These are phyloP conservation scores for Oreonectes daqikongensis DNA, from an alignment of 2,797 vertebrate species.

Conservation along the genomic window DNA sequence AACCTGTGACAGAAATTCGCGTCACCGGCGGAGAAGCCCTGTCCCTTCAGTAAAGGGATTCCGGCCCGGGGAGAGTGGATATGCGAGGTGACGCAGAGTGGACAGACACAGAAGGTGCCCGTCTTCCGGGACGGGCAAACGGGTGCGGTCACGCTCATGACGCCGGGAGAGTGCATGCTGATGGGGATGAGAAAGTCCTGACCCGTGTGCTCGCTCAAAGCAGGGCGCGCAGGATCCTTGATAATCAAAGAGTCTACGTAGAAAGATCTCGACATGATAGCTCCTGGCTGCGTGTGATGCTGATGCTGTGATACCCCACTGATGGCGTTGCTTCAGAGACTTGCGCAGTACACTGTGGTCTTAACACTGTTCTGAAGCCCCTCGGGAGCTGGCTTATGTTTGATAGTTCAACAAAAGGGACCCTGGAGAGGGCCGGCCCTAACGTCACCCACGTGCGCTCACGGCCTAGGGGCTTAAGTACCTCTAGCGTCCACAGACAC, in stretches of 20 bases:
- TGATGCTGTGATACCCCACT: slow-evolving; percentile 29
- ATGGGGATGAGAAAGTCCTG: slow-evolving; percentile 95
- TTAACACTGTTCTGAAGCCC: slow-evolving; percentile 74
- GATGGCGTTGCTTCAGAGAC: slow-evolving; percentile 50
- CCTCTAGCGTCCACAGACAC: slow-evolving; percentile 84
- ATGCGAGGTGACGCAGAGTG: slow-evolving; percentile 94
- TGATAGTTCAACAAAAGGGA: slow-evolving; percentile 95
- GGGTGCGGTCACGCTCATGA: slow-evolving; percentile 87
- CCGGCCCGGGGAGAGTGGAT: slow-evolving; percentile 85
- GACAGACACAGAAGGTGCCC: slow-evolving; percentile 93
- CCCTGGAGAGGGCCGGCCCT: slow-evolving; percentile 95
- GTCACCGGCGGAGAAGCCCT: slow-evolving; percentile 82
- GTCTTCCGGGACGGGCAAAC: slow-evolving; percentile 91
- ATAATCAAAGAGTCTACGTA: slow-evolving; percentile 99
- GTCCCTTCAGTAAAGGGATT: slow-evolving; percentile 87
- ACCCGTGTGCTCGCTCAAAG: slow-evolving; percentile 78
- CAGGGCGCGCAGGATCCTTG: slow-evolving; percentile 88
- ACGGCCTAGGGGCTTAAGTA: slow-evolving; percentile 81
- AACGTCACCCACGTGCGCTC: slow-evolving; percentile 91
- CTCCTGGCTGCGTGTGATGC: slow-evolving; percentile 52
- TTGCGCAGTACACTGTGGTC: slow-evolving; percentile 50
- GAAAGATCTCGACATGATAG: slow-evolving; percentile 94
- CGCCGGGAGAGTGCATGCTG: slow-evolving; percentile 88
- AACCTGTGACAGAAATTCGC: slow-evolving; percentile 86
- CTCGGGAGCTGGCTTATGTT: slow-evolving; percentile 88